Evolutionary conservation across 2,888 invertebrate genomes (phyloP), one percentile per base, ranked within the genome.

Genomic region (Agrochola lychnidis): DNA sequence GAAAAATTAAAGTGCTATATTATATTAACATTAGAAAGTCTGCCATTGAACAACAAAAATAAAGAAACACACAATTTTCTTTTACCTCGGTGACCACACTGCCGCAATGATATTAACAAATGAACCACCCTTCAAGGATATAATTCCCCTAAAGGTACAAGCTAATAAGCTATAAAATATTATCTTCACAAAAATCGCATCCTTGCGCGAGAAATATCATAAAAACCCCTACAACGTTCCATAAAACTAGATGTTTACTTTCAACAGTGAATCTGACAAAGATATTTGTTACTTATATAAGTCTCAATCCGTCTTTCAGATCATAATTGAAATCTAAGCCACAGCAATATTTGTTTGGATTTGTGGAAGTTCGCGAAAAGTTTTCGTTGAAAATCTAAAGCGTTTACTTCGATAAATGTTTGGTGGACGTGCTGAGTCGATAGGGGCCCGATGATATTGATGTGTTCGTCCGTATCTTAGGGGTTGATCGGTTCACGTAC

Each of bases 271-370:
- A 66, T 63, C 51, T 64, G 53, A 72, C 61, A 72, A 83, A 78
- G 51, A 83, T 81, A 71, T 86, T 81, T 75, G 73, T 75, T 82
- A 81, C 85, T 84, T 83, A 72, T 86, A 79, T 83, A 73, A 76
- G 61, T 73, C 73, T 40, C 77, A 67, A 82, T 89, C 70, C 78
- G 10, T 82, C 83, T 83, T 80, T 30, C 64, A 45, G 78, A 88
- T 89, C 88, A 81, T 89, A 88, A 88, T 88, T 89, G 88, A 86
- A 88, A 89, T 88, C 89, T 89, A 70, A 78, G 57, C 66, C 57
- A 69, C 59, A 61, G 63, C 62, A 71, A 74, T 83, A 71, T 83
- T 67, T 79, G 53, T 78, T 78, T 51, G 56, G 56, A 76, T 51
- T 70, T 64, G 76, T 67, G 19, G 53, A 68, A 66, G 57, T 76